A percentile compares a stretch with the other conserved stretches of the same genome.
phyloP scores from a whole-genome alignment of 1,140 invertebrate species.

The Drosophila oshimai region DNA sequence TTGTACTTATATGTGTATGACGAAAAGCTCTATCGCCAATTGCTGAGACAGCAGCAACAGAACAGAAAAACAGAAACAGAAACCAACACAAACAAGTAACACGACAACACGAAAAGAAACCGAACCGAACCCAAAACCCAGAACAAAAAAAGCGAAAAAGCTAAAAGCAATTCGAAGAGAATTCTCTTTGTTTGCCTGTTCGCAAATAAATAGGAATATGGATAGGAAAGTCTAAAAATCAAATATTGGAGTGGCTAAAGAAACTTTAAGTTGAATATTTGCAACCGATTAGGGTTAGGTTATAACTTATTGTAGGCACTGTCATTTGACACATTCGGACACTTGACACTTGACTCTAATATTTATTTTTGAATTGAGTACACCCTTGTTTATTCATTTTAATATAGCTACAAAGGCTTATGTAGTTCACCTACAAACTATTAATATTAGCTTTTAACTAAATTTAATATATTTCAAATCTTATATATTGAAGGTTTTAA shows the following conservation, averaged over 20 bases:
- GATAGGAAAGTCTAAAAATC: slow-evolving; percentile 13
- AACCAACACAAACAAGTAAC: slow-evolving; percentile 45
- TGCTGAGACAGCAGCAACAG: slow-evolving; percentile 54
- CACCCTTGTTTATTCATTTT: too few relatives aligned
- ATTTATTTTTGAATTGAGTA: too few relatives aligned
- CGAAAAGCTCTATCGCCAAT: slow-evolving; percentile 53
- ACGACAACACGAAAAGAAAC: slow-evolving; percentile 34
- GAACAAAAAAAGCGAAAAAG: slow-evolving; percentile 30
- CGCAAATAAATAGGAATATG: slow-evolving; percentile 15
- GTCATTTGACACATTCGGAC: too few relatives aligned
- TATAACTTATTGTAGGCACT: too few relatives aligned
- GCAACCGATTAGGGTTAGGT: too few relatives aligned
- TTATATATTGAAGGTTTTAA: too few relatives aligned
- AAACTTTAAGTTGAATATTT: slow-evolving; percentile 5
- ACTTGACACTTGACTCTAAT: too few relatives aligned
- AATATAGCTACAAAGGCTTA: too few relatives aligned
- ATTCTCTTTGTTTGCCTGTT: slow-evolving; percentile 37
- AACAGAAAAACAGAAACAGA: slow-evolving; percentile 24
- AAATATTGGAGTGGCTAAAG: background rate
- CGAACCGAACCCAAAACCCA: slow-evolving; percentile 10
- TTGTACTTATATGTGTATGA: background rate
- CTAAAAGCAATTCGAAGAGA: slow-evolving; percentile 17
- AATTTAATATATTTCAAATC: too few relatives aligned
- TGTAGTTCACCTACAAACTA: too few relatives aligned
- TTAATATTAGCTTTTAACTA: too few relatives aligned